Base-by-base conservation (phyloP, 2,888 invertebrate genomes). In the Mesopsocus fuscifrons region DNA sequence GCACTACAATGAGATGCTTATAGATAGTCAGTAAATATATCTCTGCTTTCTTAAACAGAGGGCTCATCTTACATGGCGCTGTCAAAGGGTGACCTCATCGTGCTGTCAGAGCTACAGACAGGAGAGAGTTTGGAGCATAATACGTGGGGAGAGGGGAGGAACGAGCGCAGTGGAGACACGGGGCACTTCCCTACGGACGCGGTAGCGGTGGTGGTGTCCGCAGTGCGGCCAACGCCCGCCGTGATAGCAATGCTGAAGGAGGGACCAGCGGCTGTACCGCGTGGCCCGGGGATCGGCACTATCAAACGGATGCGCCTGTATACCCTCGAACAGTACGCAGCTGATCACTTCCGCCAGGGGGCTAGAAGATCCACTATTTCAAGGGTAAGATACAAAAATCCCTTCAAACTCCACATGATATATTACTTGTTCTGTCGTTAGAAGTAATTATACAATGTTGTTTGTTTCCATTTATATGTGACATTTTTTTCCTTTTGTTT, bases 171-270 rank as follows among this genome's bases (percentile, higher is more conserved):
- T 46, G 73, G 71, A 2, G 67, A 71, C 48, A 67, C 71, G 52
- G 94, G 92, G 0, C 73, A 87, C 52, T 89, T 94, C 61, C 81
- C 85, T 1, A 78, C 82, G 0, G 87, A 89, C 55, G 74, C 74
- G 55, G 79, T 92, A 13, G 83, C 87, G 52, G 78, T 94, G 42
- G 60, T 95, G 48, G 88, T 94, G 3, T 80, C 85, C 1, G 64
- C 89, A 48, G 68, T 71, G 2, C 69, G 72, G 56, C 94, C 94
- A 1, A 69, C 80, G 1, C 60, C 61, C 43, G 67, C 72, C 48
- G 69, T 81, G 49, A 54, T 87, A 49, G 71, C 72, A 49, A 62
- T 71, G 2, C 75, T 74, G 52, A 74, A 73, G 52, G 70, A 69
- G 55, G 72, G 72, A 3, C 67, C 67, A 38, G 57, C 55, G 2